phyloP scores from a whole-genome alignment of 2,797 vertebrate genomes.

The Typhlichthys subterraneus region DNA sequence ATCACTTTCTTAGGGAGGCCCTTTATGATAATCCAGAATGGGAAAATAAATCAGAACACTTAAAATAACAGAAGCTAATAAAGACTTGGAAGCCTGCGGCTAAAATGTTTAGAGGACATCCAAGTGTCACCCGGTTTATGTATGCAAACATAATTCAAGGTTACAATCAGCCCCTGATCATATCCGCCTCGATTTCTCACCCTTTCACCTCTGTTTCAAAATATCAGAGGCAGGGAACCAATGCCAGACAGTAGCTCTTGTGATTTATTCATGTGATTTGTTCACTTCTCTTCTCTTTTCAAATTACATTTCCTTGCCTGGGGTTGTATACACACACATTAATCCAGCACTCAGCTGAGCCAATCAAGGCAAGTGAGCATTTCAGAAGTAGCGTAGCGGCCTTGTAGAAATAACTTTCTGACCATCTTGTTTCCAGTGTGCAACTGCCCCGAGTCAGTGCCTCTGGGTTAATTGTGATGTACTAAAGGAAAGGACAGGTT shows the following conservation, averaged over 20 bases:
- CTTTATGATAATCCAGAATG: slow-evolving; percentile 14
- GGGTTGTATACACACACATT: slow-evolving; percentile 39
- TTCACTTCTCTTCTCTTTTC: slow-evolving; percentile 41
- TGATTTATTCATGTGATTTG: slow-evolving; percentile 40
- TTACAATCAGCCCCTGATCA: slow-evolving; percentile 9
- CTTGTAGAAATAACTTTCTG: slow-evolving; percentile 56
- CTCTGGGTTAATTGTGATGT: slow-evolving; percentile 77
- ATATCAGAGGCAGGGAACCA: slow-evolving; percentile 6
- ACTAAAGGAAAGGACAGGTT: slow-evolving; percentile 56
- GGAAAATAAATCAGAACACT: slow-evolving; percentile 26
- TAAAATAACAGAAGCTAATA: slow-evolving; percentile 10
- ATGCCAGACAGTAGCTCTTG: not conserved
- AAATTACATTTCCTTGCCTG: slow-evolving; percentile 51
- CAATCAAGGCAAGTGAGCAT: slow-evolving; percentile 42
- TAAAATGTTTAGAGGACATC: slow-evolving; percentile 11
- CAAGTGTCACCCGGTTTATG: slow-evolving; percentile 4
- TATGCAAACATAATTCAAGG: slow-evolving; percentile 19
- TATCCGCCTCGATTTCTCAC: slow-evolving; percentile 9
- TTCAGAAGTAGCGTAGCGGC: slow-evolving; percentile 51
- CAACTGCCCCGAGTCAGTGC: slow-evolving; percentile 54
- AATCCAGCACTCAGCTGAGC: slow-evolving; percentile 44
- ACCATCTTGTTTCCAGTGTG: slow-evolving; percentile 38
- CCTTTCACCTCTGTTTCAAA: slow-evolving; percentile 22
- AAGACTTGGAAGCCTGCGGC: not conserved
- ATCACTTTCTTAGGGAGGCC: not conserved